phyloP scores from a whole-genome alignment of 2,888 invertebrate genomes.

The Protonemura montana region DNA sequence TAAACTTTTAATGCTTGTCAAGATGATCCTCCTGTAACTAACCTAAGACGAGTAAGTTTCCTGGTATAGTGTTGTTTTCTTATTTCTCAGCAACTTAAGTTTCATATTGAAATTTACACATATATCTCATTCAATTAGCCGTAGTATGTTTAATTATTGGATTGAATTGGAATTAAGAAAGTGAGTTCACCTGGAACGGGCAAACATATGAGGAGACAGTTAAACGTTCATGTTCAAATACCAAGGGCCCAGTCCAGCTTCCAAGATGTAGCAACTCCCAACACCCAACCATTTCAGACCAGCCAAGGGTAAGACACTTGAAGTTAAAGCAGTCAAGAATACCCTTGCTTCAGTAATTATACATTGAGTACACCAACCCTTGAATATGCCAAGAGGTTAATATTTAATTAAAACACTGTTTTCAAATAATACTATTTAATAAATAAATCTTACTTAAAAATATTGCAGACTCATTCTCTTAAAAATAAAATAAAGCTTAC shows the following conservation, averaged over 20 bases:
- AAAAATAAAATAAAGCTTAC: too few relatives aligned
- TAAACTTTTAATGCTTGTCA: constrained; percentile 12
- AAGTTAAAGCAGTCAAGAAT: too few relatives aligned
- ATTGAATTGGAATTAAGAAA: neutral
- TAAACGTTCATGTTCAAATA: neutral
- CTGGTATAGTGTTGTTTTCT: neutral
- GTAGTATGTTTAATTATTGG: neutral
- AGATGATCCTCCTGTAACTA: neutral
- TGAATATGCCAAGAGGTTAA: neutral
- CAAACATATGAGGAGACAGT: neutral
- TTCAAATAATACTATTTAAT: neutral
- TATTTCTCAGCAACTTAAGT: neutral
- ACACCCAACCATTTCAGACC: too few relatives aligned
- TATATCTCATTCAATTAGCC: neutral
- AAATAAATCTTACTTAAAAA: neutral
- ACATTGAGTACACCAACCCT: neutral
- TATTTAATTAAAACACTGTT: neutral
- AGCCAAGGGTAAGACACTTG: too few relatives aligned
- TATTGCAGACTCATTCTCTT: neutral
- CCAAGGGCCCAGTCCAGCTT: too few relatives aligned
- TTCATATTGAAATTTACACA: neutral
- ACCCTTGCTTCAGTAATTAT: too few relatives aligned
- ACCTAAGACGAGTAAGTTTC: neutral
- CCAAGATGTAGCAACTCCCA: too few relatives aligned
- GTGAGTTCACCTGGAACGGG: neutral